Conservation (phyloP, 2,797 vertebrate species). For the Epinephelus coioides region DNA sequence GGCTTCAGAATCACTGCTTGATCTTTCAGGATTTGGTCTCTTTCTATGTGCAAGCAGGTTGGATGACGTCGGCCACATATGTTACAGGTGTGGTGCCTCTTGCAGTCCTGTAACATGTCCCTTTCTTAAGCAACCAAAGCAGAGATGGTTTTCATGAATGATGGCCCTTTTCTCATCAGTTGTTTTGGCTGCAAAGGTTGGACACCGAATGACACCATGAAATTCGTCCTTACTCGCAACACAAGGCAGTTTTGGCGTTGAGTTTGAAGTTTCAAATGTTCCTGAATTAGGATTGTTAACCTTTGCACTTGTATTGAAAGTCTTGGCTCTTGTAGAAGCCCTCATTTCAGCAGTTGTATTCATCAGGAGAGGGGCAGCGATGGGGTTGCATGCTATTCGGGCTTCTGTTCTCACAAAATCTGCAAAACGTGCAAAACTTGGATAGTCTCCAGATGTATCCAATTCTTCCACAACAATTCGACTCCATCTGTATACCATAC, state of each 20-base stretch:
- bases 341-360: constrained; percentile 14
- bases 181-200: too few species aligned
- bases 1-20: too few species aligned
- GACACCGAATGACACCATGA: too few species aligned
- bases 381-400: constrained; percentile 42
- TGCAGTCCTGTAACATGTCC: too few species aligned
- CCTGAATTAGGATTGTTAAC: background rate
- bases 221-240: too few species aligned
- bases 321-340: constrained; percentile 15
- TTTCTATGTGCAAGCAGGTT: constrained; percentile 38
- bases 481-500: constrained; percentile 37
- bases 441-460: constrained; percentile 28
- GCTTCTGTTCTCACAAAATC: constrained; percentile 50
- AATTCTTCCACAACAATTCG: constrained; percentile 19
- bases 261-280: background rate
- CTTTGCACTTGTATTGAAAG: too few species aligned
- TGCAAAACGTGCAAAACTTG: constrained; percentile 31
- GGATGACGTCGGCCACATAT: constrained; percentile 14
- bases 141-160: too few species aligned
- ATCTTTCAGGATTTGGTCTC: too few species aligned
- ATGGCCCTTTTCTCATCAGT: too few species aligned
- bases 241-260: background rate
- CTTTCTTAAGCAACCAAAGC: too few species aligned
- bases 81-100: too few species aligned
- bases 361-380: constrained; percentile 25